Evolutionary conservation across 2,797 vertebrate species (phyloP).

Genomic region (Lepilemur septentrionalis): DNA sequence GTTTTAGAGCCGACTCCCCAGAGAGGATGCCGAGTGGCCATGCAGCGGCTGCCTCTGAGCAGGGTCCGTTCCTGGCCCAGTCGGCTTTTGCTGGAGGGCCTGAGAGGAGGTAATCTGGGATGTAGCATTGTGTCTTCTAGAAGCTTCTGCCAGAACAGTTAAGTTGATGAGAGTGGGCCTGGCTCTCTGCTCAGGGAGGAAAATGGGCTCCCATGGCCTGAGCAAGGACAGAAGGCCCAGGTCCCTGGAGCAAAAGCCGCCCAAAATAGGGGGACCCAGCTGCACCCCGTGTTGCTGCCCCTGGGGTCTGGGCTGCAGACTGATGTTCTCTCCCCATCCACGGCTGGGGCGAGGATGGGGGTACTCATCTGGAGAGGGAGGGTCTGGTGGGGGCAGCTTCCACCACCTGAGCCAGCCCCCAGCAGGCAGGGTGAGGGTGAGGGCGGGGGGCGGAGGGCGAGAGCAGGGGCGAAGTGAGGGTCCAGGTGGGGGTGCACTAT

Average conservation of each 20-base stretch:
- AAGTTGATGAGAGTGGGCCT: background rate
- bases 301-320: background rate
- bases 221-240: rapidly evolving
- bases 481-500: no score
- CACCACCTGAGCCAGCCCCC: no score
- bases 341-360: background rate
- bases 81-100: background rate
- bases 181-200: background rate
- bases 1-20: rapidly evolving
- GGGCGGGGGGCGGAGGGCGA: no score
- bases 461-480: no score
- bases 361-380: background rate
- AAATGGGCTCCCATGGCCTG: background rate
- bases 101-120: background rate
- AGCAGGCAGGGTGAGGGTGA: no score
- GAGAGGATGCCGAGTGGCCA: no score
- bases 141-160: background rate
- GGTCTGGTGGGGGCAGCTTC: no score
- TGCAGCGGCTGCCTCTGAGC: background rate
- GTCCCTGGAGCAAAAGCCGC: background rate
- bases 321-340: background rate
- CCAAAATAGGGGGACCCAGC: rapidly evolving
- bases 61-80: background rate
- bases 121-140: background rate
- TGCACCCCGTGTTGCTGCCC: no score